Evolutionary conservation across 2,888 invertebrate genomes (phyloP).

Genomic region (Pseudococcus viburni): DNA sequence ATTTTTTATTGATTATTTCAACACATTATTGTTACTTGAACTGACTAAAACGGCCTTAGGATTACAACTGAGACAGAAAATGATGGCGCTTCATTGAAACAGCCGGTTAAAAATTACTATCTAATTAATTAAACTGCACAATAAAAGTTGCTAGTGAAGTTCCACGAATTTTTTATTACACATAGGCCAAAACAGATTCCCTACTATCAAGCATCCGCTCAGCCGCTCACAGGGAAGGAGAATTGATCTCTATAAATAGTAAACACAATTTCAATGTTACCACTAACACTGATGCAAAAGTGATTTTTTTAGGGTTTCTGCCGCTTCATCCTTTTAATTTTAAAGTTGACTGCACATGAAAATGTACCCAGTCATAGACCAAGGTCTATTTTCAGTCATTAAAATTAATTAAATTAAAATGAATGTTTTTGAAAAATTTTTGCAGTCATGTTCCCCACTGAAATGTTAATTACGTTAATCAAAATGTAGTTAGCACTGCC

Average conservation of each 20-base stretch:
- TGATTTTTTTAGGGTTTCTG: no score
- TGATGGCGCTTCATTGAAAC: not conserved
- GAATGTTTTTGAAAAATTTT: no score
- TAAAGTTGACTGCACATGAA: no score
- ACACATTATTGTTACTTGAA: not conserved
- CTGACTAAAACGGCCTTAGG: not conserved
- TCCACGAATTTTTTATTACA: not conserved
- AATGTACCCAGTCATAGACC: no score
- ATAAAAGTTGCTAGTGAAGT: no score
- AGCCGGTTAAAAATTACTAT: no score
- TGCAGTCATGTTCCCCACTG: no score
- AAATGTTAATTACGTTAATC: no score
- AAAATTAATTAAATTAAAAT: no score
- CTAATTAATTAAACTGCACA: not conserved
- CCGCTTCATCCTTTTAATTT: no score
- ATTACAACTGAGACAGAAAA: not conserved
- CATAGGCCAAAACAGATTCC: not conserved
- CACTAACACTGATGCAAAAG: not conserved
- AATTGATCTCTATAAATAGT: constrained; percentile 34
- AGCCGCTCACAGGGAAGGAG: not conserved
- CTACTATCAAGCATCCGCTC: not conserved
- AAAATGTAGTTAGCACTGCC: no score
- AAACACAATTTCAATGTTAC: constrained; percentile 22
- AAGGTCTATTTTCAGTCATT: no score
- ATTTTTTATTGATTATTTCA: constrained; percentile 7